Base-by-base conservation (phyloP, 53 echinoderm and acorn worm species). In the Henricia sp. region DNA sequence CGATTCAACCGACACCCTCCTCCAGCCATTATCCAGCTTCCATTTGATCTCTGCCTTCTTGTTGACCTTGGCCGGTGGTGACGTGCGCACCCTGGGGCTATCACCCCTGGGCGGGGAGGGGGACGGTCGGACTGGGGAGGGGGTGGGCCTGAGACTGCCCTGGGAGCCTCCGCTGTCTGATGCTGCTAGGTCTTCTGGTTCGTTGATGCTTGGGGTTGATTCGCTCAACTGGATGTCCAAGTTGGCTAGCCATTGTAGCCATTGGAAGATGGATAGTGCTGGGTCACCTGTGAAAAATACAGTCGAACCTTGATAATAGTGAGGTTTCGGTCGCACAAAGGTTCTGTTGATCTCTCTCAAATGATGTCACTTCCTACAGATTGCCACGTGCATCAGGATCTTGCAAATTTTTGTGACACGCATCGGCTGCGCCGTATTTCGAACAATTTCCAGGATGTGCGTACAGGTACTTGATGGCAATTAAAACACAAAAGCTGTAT, bases 31-130 rank as follows among this genome's bases (percentile, higher is more conserved):
- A 90, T 93, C 86, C 80, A 80, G 14, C 64, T 80, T 80, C 95
- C 95, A 95, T 73, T 95, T 95, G 53, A 95, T 93, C 69, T 88
- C 90, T 13, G 85, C 38, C 76, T 87, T 92, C 88, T 92, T 95
- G 74, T 90, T 90, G 0, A 87, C 52, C 67, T 88, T 91, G 70
- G 67, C 86, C 6, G 46, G 62, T 40, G 70, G 60, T 11, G 86
- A 71, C 20, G 65, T 80, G 19, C 62, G 19, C 1, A 34, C 80
- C 30, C 64, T 28, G 13, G 62, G 77, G 20, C 62, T 59, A n/a
- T 63, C 77, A 29, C 10, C 43, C 63, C 62, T 38, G 19, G 67
- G 63, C 17, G 86, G 75, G 35, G 71, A 84, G 1, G 86, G 52
- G 1, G 58, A 43, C 10, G 40, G 44, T 26, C 50, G 35, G n/a